Evolutionary conservation across 2,797 vertebrate genomes (phyloP).

Genomic region (Lepilemur septentrionalis): DNA sequence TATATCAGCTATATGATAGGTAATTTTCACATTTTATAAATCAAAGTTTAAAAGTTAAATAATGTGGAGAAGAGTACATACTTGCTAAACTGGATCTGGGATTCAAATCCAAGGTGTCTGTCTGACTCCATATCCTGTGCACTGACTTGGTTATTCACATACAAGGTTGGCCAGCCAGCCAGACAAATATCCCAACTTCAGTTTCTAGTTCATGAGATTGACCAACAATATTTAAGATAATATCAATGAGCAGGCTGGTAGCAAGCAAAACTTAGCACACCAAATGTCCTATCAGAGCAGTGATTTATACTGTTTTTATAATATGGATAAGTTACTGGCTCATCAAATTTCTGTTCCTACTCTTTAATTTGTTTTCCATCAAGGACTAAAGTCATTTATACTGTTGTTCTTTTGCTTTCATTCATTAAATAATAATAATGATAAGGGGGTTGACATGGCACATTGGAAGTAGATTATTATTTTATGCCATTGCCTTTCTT

Average conservation of each 20-base stretch:
- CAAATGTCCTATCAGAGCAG: not conserved
- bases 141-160: not conserved
- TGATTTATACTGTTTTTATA: not conserved
- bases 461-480: not conserved
- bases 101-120: not conserved
- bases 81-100: not conserved
- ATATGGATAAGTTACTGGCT: not conserved
- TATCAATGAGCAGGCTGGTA: not conserved
- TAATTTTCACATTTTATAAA: not conserved
- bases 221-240: not conserved
- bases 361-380: not conserved
- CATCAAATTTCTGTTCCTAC: not conserved
- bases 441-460: too few relatives aligned
- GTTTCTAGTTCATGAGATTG: not conserved
- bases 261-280: not conserved
- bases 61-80: not conserved
- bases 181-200: not conserved
- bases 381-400: not conserved
- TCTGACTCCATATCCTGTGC: not conserved
- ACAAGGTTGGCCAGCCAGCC: not conserved
- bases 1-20: not conserved
- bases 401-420: not conserved
- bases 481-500: not conserved
- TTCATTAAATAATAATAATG: not conserved
- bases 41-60: not conserved